Base-by-base conservation (phyloP, 2,888 invertebrate genomes). In the Vandiemenella viatica region DNA sequence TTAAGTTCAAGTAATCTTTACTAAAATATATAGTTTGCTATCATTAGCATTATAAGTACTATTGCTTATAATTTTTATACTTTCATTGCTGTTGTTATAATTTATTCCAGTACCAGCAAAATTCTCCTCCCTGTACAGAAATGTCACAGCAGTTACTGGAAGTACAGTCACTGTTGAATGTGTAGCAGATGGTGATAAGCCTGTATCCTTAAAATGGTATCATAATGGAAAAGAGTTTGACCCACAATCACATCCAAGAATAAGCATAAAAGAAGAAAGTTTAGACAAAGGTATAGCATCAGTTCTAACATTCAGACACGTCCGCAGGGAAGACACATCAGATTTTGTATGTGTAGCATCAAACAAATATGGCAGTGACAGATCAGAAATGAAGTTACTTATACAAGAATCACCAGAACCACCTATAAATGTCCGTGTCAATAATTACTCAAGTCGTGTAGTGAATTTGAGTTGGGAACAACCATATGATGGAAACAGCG, bases 341-440 rank as follows among this genome's bases (percentile, higher is more conserved):
- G 45, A 60, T 45, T 66, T 65, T 58, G 63, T 63, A 22, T 68
- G 69, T 55, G 60, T 59, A 38, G 67, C 67, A 20, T 62, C 62
- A 48, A 69, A 69, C 55, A 59, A 61, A 45, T 68, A 63, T 55
- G 69, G 68, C 13, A 59, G 64, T 49, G 68, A 65, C 50, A 58
- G 61, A 17, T 37, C 41, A 3, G 48, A 48, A 15, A 18, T 45
- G 13, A 42, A 40, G 18, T 46, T 52, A 15, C 41, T 51, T 15
- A 50, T 57, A 53, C 19, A 59, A 66, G 67, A 68, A 51, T 58
- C 58, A 4, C 67, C 68, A 1, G 67, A 67, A 49, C 58, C 62
- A 0, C 66, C 67, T 4, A 50, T 50, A 4, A 60, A 63, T 50
- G 53, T 65, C 13, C 59, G 57, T 5, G 56, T 65, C 8, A 53